phyloP scores from a whole-genome alignment of 2,888 invertebrate species.

The Clitarchus hookeri region DNA sequence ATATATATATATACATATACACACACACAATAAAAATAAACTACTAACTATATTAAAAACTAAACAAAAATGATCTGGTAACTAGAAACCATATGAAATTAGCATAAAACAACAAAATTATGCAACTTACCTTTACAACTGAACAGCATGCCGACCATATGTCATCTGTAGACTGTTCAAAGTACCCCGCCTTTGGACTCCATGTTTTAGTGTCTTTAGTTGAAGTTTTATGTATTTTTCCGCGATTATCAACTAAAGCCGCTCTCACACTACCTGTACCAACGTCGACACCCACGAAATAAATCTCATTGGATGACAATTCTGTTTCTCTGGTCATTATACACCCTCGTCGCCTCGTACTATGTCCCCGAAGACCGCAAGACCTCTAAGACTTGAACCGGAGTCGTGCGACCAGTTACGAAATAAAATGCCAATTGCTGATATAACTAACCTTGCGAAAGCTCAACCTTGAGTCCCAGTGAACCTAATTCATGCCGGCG shows the following conservation, averaged over 20 bases:
- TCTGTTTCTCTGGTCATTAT: not conserved
- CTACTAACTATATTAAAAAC: too few species aligned
- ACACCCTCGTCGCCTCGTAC: not conserved
- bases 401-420: too few species aligned
- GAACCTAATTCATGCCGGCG: not conserved
- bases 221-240: slow-evolving; percentile 67
- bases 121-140: slow-evolving; percentile 72
- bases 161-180: slow-evolving; percentile 88
- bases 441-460: not conserved
- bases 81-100: too few species aligned
- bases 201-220: slow-evolving; percentile 73
- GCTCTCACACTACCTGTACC: slow-evolving; percentile 91
- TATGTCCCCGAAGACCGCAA: too few species aligned
- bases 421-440: too few species aligned
- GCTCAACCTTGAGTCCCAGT: not conserved
- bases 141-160: slow-evolving; percentile 79
- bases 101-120: too few species aligned
- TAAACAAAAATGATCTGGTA: too few species aligned
- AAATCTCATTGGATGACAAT: not conserved
- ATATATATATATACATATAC: too few species aligned
- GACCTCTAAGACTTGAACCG: too few species aligned
- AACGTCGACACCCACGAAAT: slow-evolving; percentile 87
- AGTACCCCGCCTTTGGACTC: slow-evolving; percentile 76
- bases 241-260: slow-evolving; percentile 72
- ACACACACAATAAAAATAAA: too few species aligned